phyloP scores from a whole-genome alignment of 2,888 invertebrate species.

The Philereme transversata region DNA sequence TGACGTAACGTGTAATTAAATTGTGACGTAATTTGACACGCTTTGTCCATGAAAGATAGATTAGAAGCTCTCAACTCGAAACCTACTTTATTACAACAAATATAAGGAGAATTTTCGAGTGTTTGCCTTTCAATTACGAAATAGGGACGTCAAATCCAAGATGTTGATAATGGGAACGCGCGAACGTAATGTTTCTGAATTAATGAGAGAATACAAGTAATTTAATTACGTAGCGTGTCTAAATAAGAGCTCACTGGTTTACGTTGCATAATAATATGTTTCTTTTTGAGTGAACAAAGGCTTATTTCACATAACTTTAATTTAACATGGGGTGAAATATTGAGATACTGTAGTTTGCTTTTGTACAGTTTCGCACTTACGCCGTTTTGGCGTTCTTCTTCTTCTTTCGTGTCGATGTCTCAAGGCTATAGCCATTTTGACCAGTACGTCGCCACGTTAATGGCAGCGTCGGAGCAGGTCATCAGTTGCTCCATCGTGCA shows the following conservation, averaged over 20 bases:
- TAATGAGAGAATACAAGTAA: slow-evolving; percentile 38
- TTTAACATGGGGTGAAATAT: too few relatives aligned
- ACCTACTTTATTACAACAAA: slow-evolving; percentile 12
- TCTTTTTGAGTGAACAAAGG: background rate
- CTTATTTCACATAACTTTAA: too few relatives aligned
- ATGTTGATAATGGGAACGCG: slow-evolving; percentile 43
- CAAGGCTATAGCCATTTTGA: too few relatives aligned
- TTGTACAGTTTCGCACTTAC: too few relatives aligned
- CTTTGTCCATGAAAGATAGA: slow-evolving; percentile 41
- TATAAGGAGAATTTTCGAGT: slow-evolving; percentile 29
- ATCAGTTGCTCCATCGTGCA: too few relatives aligned
- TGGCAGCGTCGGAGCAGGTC: too few relatives aligned
- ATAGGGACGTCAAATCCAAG: slow-evolving; percentile 42
- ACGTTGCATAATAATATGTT: background rate
- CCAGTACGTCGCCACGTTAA: too few relatives aligned
- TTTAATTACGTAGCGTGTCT: slow-evolving; percentile 27
- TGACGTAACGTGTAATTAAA: slow-evolving; percentile 34
- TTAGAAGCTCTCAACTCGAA: slow-evolving; percentile 20
- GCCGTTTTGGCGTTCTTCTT: too few relatives aligned
- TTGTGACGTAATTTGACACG: slow-evolving; percentile 46
- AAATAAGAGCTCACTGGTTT: slow-evolving; percentile 16
- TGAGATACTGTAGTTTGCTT: too few relatives aligned
- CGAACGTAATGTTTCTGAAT: slow-evolving; percentile 41
- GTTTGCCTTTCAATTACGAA: slow-evolving; percentile 37
- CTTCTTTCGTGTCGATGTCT: too few relatives aligned